phyloP scores from a whole-genome alignment of 2,888 invertebrate species.

The Orthonevra nobilis region DNA sequence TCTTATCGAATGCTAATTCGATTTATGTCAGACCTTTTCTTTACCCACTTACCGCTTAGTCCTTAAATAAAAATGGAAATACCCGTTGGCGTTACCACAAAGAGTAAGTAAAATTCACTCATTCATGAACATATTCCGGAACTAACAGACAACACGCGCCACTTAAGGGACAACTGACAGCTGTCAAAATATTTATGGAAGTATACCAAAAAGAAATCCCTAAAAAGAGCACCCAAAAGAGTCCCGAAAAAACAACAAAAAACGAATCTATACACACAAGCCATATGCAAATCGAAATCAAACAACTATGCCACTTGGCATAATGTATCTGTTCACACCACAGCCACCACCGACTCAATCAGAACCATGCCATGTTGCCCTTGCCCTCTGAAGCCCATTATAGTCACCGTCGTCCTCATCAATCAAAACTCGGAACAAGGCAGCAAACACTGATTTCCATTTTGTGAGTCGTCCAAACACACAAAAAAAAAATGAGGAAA shows the following conservation, averaged over 20 bases:
- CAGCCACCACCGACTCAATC: conserved; percentile 3
- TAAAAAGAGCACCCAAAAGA: too few relatives aligned
- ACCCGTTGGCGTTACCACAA: conserved; percentile 12
- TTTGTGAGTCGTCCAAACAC: conserved; percentile 38
- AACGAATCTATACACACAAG: conserved; percentile 17
- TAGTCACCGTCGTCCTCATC: conserved; percentile 60
- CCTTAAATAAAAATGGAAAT: conserved; percentile 1
- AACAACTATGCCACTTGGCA: conserved; percentile 56
- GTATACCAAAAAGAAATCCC: neutral
- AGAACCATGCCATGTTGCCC: neutral
- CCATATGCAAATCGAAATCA: conserved; percentile 57
- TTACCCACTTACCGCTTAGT: neutral
- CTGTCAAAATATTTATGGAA: conserved; percentile 78
- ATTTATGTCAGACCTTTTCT: conserved; percentile 2
- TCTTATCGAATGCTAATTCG: conserved; percentile 12
- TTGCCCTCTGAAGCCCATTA: conserved; percentile 40
- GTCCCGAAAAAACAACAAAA: too few relatives aligned
- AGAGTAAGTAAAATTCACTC: conserved; percentile 16
- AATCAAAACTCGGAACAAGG: conserved; percentile 65
- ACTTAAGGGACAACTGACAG: conserved; percentile 83
- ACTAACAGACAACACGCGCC: conserved; percentile 33
- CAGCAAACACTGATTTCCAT: conserved; percentile 68
- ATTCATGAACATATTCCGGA: conserved; percentile 37
- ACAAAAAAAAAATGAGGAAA: neutral
- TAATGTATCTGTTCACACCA: conserved; percentile 50